phyloP scores from a whole-genome alignment of 2,113 vertebrate species.

The Carettochelys insculpta region DNA sequence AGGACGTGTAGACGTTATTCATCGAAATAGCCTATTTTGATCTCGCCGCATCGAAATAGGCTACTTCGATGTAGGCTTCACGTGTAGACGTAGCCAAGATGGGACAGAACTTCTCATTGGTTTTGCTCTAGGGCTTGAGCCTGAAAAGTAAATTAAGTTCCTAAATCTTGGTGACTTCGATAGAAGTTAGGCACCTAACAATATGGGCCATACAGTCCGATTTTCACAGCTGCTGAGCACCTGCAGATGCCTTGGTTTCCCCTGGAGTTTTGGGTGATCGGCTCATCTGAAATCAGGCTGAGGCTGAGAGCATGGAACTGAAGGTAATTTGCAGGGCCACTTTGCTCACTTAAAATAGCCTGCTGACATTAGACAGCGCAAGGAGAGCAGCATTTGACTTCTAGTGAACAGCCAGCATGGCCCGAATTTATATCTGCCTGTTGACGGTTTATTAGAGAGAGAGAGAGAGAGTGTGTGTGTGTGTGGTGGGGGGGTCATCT shows the following conservation, averaged over 20 bases:
- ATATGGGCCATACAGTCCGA: background rate
- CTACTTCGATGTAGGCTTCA: too few relatives aligned
- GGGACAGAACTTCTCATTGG: too few relatives aligned
- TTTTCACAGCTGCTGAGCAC: slow-evolving; percentile 31
- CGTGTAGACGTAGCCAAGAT: too few relatives aligned
- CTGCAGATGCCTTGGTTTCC: slow-evolving; percentile 37
- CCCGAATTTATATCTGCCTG: background rate
- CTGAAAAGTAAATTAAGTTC: background rate
- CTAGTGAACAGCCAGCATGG: background rate
- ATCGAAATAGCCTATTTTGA: too few relatives aligned
- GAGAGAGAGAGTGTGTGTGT: too few relatives aligned
- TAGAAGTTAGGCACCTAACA: background rate
- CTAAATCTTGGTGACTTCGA: background rate
- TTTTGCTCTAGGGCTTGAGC: too few relatives aligned
- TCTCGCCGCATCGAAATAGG: too few relatives aligned
- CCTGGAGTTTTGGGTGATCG: background rate
- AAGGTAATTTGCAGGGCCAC: fast-evolving
- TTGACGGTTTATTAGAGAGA: fast-evolving
- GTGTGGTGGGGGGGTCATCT: background rate
- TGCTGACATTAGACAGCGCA: background rate
- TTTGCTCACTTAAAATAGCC: background rate
- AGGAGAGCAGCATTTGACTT: background rate
- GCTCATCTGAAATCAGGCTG: background rate
- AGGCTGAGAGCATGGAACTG: background rate
- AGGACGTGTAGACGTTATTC: too few relatives aligned